Percentiles rank a stretch among this genome's conserved stretches.
Evolutionary conservation across 2,797 vertebrate genomes (phyloP).

Genomic region (Cyclopterus lumpus): DNA sequence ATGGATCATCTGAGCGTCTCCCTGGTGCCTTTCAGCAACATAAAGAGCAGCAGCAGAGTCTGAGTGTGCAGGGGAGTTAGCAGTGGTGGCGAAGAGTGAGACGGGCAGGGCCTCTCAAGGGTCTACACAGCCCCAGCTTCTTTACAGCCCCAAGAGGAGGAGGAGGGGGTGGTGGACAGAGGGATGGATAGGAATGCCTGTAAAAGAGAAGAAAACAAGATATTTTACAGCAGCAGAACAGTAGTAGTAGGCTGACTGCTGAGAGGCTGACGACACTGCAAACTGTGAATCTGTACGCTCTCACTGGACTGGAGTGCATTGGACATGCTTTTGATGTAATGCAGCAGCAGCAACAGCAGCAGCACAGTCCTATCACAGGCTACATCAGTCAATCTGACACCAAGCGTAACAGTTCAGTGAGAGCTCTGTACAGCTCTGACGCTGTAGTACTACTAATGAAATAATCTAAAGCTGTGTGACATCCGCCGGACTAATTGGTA

Average conservation of each 20-base stretch:
- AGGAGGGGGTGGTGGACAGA: constrained; percentile 29
- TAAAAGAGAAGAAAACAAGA: constrained; percentile 58
- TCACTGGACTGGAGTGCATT: constrained; percentile 39
- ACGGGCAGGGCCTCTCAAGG: constrained; percentile 53
- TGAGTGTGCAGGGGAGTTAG: constrained; percentile 38
- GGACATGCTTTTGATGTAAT: constrained; percentile 66
- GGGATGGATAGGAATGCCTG: constrained; percentile 69
- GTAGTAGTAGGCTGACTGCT: constrained; percentile 29
- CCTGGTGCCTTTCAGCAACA: constrained; percentile 60
- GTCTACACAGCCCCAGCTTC: constrained; percentile 64
- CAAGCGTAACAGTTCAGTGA: constrained; percentile 33
- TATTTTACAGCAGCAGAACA: constrained; percentile 54
- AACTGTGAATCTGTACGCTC: constrained; percentile 36
- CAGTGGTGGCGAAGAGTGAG: constrained; percentile 36
- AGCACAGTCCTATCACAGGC: constrained; percentile 49
- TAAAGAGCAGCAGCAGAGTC: constrained; percentile 56
- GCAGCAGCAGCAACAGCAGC: constrained; percentile 49
- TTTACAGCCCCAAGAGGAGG: constrained; percentile 69
- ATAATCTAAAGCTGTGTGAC: constrained; percentile 49
- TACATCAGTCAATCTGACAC: constrained; percentile 69
- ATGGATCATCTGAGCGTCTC: constrained; percentile 80
- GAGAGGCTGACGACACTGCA: constrained; percentile 29
- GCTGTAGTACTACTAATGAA: constrained; percentile 49
- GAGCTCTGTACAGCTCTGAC: constrained; percentile 36
- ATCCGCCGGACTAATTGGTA: constrained; percentile 55